phyloP scores from a whole-genome alignment of 2,888 invertebrate genomes.

The Hipparchia sbordonii region DNA sequence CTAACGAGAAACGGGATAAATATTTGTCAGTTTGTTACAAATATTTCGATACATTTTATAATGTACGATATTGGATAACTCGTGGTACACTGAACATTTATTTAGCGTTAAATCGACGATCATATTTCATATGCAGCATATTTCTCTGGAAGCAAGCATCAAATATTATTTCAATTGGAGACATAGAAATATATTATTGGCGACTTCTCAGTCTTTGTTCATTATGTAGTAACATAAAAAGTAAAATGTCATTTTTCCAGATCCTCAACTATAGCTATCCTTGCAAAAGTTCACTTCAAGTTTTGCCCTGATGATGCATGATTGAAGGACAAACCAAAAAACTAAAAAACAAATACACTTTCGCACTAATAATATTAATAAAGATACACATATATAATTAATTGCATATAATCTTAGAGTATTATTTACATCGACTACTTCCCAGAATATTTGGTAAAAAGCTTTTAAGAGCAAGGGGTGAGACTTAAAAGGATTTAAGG shows the following conservation, averaged over 20 bases:
- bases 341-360: no score
- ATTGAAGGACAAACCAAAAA: no score
- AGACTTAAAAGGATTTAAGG: conserved; percentile 27
- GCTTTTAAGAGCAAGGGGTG: conserved; percentile 21
- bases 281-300: no score
- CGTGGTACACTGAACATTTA: not conserved
- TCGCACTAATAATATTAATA: no score
- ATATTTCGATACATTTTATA: not conserved
- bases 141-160: not conserved
- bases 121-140: conserved; percentile 9
- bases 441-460: conserved; percentile 7
- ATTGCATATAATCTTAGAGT: no score
- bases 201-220: not conserved
- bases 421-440: not conserved
- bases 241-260: no score
- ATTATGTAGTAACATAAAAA: no score
- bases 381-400: no score
- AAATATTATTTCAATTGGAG: not conserved
- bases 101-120: conserved; percentile 6
- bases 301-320: not conserved
- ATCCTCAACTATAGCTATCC: no score
- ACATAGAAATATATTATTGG: not conserved
- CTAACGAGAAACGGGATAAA: not conserved
- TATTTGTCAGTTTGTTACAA: not conserved
- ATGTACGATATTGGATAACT: not conserved